Base-by-base conservation (phyloP, 1,140 invertebrate genomes). In the Bombus confusus region DNA sequence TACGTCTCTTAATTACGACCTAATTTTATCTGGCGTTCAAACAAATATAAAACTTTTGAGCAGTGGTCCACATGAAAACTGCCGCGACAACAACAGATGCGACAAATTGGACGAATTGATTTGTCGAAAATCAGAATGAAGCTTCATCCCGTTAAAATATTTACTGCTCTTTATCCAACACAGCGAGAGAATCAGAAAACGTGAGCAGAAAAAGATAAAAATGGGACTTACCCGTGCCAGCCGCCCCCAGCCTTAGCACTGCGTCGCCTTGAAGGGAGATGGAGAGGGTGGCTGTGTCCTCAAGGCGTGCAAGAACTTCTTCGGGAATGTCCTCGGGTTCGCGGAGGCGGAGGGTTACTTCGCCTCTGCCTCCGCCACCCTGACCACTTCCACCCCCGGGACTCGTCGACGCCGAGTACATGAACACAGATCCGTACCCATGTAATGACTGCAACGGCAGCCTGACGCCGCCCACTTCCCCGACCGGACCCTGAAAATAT, bases 381-480 rank as follows among this genome's bases (percentile, higher is more conserved):
- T 94, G 93, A 80, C 94, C 92, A 82, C 92, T 87, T 62, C 93
- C 93, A 91, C 94, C 93, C 62, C 94, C 94, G 64, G 94, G 94
- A 91, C 95, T 95, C 89, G 94, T 95, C 88, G 94, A 94, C 85
- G 95, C 94, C 89, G 95, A 95, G 91, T 96, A 96, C 95, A 96
- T 96, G 93, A 96, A 96, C 91, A 96, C 95, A 82, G 95, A 95
- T 90, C 95, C 94, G 92, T 95, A 95, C 87, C 95, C 95, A 93
- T 96, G 95, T 91, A 95, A 92, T 83, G 95, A 96, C 87, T 95
- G 95, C 87, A 96, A 89, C 57, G 95, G 95, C 89, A 96, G 92
- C 87, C 95, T 95, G 82, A 96, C 95, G 85, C 95, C 95, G 83
- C 95, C 95, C 88, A 96, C 95, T 92, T 96, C 95, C 69, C 94